Conservation (phyloP, 2,888 invertebrate species). For the Apodemia hepburni region DNA sequence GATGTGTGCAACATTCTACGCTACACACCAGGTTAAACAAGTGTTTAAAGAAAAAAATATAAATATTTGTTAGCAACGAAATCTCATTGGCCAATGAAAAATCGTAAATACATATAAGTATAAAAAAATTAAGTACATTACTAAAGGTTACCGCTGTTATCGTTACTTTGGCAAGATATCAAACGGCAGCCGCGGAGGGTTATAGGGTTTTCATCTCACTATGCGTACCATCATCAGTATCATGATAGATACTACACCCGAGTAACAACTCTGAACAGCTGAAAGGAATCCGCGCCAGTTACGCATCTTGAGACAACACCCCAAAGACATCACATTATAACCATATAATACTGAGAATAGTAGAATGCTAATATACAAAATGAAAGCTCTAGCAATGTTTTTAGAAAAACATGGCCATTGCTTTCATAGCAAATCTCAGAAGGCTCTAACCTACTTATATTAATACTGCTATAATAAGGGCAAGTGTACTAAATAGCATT, state of each 20-base stretch:
- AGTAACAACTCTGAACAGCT: neutral
- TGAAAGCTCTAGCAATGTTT: conserved; percentile 39
- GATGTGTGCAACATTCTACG: conserved; percentile 13
- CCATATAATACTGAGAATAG: conserved; percentile 71
- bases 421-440: conserved; percentile 49
- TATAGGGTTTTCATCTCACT: conserved; percentile 28
- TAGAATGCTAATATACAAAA: conserved; percentile 73
- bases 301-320: conserved; percentile 7
- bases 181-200: conserved; percentile 51
- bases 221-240: neutral
- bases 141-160: conserved; percentile 41
- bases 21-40: conserved; percentile 22
- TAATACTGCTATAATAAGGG: conserved; percentile 70
- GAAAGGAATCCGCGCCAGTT: conserved; percentile 11
- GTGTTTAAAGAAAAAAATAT: conserved; percentile 45
- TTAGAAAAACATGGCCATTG: neutral
- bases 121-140: conserved; percentile 66
- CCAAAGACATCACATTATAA: conserved; percentile 60
- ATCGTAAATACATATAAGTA: conserved; percentile 38
- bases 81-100: conserved; percentile 11
- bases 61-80: conserved; percentile 38
- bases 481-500: conserved; percentile 46
- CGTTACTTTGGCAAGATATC: conserved; percentile 61
- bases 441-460: conserved; percentile 69
- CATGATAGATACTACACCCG: neutral